Percentiles rank a stretch among this genome's conserved stretches.
Evolutionary conservation across 2,797 vertebrate species (phyloP).

Genomic region (Microcaecilia unicolor): DNA sequence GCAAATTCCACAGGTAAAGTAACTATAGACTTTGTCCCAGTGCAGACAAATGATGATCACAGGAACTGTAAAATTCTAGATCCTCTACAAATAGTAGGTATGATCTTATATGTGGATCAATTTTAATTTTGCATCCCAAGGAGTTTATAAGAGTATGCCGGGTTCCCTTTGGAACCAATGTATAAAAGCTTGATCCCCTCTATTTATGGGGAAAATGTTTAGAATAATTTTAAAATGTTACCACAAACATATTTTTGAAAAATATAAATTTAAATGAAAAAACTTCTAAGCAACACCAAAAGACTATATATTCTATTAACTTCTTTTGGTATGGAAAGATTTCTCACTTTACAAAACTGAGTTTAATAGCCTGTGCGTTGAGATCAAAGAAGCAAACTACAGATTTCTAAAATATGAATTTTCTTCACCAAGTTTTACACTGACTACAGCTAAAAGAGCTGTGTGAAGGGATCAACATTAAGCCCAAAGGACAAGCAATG

Average conservation of each 20-base stretch:
- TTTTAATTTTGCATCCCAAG: too few species aligned
- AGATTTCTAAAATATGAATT: constrained; percentile 67
- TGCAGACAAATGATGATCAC: background rate
- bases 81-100: too few species aligned
- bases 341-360: constrained; percentile 56
- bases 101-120: too few species aligned
- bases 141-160: too few species aligned
- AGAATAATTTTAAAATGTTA: too few species aligned
- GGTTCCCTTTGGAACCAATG: too few species aligned
- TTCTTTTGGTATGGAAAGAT: constrained; percentile 41
- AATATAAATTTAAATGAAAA: constrained; percentile 29
- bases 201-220: too few species aligned
- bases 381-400: constrained; percentile 71
- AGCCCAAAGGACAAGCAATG: constrained; percentile 77
- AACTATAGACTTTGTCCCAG: too few species aligned
- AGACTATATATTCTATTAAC: constrained; percentile 39
- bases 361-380: constrained; percentile 58
- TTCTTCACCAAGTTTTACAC: constrained; percentile 78
- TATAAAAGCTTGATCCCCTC: too few species aligned
- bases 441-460: constrained; percentile 73
- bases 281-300: constrained; percentile 35
- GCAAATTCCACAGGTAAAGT: too few species aligned
- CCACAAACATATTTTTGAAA: background rate
- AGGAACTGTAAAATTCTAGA: background rate
- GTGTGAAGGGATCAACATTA: constrained; percentile 84